These are phyloP conservation scores for Lota lota DNA, from an alignment of 2,113 vertebrate genomes.

Conservation along the genomic window DNA sequence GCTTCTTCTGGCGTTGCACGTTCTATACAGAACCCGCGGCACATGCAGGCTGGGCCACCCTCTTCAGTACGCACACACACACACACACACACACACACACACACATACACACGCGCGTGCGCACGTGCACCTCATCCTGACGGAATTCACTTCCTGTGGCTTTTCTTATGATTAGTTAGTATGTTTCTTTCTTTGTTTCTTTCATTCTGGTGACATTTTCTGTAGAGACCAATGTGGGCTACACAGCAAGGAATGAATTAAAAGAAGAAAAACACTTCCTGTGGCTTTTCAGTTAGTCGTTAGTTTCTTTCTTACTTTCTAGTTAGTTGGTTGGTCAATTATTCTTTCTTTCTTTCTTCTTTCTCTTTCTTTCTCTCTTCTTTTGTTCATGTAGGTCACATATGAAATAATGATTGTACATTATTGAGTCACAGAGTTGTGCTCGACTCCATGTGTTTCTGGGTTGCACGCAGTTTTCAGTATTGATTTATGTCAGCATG, in stretches of 20 bases:
- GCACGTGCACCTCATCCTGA: neutral
- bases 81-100: no score
- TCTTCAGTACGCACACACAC: constrained; percentile 73
- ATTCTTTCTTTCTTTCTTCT: neutral
- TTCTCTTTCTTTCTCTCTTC: neutral
- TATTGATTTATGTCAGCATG: no score
- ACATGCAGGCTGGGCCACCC: constrained; percentile 76
- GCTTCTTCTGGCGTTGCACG: constrained; percentile 85
- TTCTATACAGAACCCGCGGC: constrained; percentile 74
- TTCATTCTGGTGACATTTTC: no score
- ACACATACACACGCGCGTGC: neutral
- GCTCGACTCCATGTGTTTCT: no score
- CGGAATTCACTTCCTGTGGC: no score
- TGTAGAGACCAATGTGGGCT: no score
- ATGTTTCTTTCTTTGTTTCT: no score
- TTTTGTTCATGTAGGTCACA: neutral
- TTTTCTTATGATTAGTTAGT: no score
- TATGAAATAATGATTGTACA: neutral
- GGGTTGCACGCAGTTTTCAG: no score
- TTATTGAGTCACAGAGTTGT: no score
- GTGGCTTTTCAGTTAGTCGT: neutral
- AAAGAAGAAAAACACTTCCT: neutral
- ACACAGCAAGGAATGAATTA: no score
- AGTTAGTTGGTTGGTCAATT: neutral
- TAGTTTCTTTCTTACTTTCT: neutral